A percentile compares a stretch with the other conserved stretches of the same genome.
These are phyloP conservation scores for Synanthedon andrenaeformis DNA, from an alignment of 2,888 invertebrate genomes.

Conservation along the genomic window DNA sequence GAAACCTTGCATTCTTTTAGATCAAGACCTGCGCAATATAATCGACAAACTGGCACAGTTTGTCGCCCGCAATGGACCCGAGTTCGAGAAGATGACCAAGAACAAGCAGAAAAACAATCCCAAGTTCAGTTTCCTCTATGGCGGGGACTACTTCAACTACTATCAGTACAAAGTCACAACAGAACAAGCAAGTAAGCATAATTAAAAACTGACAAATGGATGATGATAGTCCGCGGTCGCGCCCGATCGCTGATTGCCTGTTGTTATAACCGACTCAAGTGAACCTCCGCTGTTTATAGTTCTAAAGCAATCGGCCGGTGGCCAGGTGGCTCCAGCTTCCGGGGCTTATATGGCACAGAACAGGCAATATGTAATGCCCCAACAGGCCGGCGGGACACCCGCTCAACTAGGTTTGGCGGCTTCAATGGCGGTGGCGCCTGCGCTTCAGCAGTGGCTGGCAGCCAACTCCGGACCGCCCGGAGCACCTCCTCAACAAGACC, in stretches of 20 bases:
- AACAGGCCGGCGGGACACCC: constrained; percentile 66
- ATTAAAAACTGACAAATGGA: constrained; percentile 23
- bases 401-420: constrained; percentile 70
- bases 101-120: constrained; percentile 98
- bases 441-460: constrained; percentile 59
- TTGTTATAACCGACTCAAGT: constrained; percentile 62
- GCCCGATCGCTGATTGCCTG: constrained; percentile 48
- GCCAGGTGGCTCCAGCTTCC: constrained; percentile 62
- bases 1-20: constrained; percentile 45
- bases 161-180: constrained; percentile 96
- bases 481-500: constrained; percentile 28
- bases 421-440: constrained; percentile 62
- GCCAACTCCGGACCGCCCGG: constrained; percentile 40
- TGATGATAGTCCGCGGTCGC: constrained; percentile 39
- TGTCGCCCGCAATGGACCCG: constrained; percentile 99
- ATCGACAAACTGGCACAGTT: constrained; percentile 99
- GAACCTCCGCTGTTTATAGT: constrained; percentile 75
- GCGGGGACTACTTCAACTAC: constrained; percentile 95
- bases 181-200: constrained; percentile 91
- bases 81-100: constrained; percentile 99
- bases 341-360: constrained; percentile 70
- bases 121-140: constrained; percentile 96
- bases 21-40: constrained; percentile 94
- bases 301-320: constrained; percentile 78
- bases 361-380: constrained; percentile 72